A percentile compares a stretch with the other conserved stretches of the same genome.
Conservation (phyloP, 92 coral and sea anemone genomes). For the Metridium senile region DNA sequence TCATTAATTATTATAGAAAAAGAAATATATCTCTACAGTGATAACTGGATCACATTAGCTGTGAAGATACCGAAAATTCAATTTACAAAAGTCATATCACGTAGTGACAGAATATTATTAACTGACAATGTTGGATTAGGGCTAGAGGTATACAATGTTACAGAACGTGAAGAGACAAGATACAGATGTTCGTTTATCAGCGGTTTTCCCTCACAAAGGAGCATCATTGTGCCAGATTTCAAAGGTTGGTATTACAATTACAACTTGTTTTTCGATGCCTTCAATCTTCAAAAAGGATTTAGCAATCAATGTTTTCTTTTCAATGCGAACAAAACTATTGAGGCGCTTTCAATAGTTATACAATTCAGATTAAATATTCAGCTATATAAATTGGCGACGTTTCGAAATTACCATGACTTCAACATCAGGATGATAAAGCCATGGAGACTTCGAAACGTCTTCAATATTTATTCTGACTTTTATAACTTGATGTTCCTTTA, state of each 20-base stretch:
- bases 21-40: conserved; percentile 61
- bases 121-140: conserved; percentile 42
- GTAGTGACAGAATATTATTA: conserved; percentile 15
- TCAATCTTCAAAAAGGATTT: no score
- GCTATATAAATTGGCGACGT: no score
- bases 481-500: no score
- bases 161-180: conserved; percentile 58
- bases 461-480: no score
- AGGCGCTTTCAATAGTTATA: no score
- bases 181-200: conserved; percentile 75
- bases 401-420: no score
- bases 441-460: no score
- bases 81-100: conserved; percentile 13
- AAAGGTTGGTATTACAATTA: conserved; percentile 61
- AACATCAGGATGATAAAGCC: no score
- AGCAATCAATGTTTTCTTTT: no score
- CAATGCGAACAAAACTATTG: no score
- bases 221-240: conserved; percentile 48
- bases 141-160: conserved; percentile 44
- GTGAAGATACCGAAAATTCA: conserved; percentile 39
- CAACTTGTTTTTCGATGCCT: no score
- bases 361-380: no score
- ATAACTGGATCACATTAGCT: conserved; percentile 67
- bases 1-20: conserved; percentile 64
- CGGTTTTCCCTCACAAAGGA: conserved; percentile 54